Conservation (phyloP, 2,113 vertebrate species). For the Strix aluco region DNA sequence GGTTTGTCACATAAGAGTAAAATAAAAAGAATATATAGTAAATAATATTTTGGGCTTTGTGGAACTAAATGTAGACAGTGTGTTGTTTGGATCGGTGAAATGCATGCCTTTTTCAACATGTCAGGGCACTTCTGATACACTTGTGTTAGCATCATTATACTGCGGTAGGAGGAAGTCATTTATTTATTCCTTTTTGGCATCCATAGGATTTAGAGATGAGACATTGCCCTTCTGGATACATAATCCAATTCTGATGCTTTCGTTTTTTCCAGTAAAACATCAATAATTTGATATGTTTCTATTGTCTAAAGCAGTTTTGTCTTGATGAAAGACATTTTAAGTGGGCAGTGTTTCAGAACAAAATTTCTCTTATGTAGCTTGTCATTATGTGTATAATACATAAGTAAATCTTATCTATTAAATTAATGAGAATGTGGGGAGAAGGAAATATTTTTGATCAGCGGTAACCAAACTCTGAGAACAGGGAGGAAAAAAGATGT, state of each 20-base stretch:
- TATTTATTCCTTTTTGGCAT: constrained; percentile 28
- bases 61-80: background rate
- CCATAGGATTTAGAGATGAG: constrained; percentile 10
- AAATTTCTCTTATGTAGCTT: constrained; percentile 61
- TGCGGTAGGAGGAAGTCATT: constrained; percentile 25
- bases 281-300: constrained; percentile 36
- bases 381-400: constrained; percentile 61
- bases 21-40: background rate
- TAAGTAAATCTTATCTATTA: constrained; percentile 69
- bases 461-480: constrained; percentile 66
- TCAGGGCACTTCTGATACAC: background rate
- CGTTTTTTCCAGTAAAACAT: constrained; percentile 44
- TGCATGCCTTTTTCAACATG: background rate
- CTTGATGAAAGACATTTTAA: constrained; percentile 58
- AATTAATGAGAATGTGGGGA: constrained; percentile 76
- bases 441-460: constrained; percentile 74
- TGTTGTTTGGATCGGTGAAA: background rate
- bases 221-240: background rate
- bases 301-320: constrained; percentile 48
- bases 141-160: background rate
- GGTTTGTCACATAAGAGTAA: background rate
- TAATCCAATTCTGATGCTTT: constrained; percentile 1
- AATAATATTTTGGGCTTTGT: background rate
- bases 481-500: constrained; percentile 41
- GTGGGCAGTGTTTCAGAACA: constrained; percentile 32